Conservation (phyloP, 2,113 vertebrate genomes). For the Hymenochirus boettgeri region DNA sequence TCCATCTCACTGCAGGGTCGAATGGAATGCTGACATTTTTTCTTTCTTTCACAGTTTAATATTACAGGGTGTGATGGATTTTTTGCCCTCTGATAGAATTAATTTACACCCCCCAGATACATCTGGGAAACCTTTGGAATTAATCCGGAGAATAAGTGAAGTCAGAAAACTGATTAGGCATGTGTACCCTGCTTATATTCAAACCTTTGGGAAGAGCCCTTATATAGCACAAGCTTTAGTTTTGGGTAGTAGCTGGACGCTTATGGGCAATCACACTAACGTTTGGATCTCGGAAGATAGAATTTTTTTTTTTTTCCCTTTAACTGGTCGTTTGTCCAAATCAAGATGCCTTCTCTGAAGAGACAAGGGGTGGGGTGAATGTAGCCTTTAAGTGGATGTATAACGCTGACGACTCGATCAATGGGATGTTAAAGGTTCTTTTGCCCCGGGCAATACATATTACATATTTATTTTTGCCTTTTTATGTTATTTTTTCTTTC, state of each 20-base stretch:
- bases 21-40: too few species aligned
- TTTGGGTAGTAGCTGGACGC: conserved; percentile 31
- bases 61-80: background rate
- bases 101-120: background rate
- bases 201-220: too few species aligned
- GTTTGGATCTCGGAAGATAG: conserved; percentile 43
- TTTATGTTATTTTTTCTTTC: background rate
- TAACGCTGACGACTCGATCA: conserved; percentile 1
- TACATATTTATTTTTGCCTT: conserved; percentile 26
- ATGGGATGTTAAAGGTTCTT: background rate
- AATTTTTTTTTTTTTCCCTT: conserved; percentile 40
- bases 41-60: too few species aligned
- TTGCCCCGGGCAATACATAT: background rate
- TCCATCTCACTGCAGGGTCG: too few species aligned
- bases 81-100: background rate
- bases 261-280: conserved; percentile 14
- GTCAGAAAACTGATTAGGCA: background rate
- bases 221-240: conserved; percentile 43
- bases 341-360: conserved; percentile 46
- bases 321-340: conserved; percentile 54
- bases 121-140: conserved; percentile 50
- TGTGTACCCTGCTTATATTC: background rate
- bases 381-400: conserved; percentile 27
- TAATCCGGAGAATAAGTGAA: conserved; percentile 43
- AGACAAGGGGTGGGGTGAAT: conserved; percentile 36